Conservation (phyloP, 2,113 vertebrate species). For the Syngnathoides biaculeatus region DNA sequence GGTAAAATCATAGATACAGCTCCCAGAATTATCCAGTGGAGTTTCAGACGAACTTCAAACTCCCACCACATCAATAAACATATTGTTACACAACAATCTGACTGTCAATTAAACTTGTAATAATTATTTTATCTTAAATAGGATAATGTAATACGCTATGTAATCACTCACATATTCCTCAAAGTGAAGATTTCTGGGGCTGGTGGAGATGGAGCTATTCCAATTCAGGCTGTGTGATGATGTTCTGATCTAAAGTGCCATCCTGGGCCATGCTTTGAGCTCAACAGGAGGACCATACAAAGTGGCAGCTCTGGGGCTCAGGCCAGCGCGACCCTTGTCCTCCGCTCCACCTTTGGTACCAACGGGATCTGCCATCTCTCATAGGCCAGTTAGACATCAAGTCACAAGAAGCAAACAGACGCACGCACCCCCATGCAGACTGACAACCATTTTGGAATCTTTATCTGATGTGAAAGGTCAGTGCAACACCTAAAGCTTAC, state of each 20-base stretch:
- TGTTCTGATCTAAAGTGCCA: conserved; percentile 65
- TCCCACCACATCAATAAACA: background rate
- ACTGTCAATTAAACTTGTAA: background rate
- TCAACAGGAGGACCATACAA: conserved; percentile 63
- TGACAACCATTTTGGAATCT: background rate
- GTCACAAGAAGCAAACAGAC: background rate
- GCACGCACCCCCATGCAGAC: conserved; percentile 3
- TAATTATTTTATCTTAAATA: too few relatives aligned
- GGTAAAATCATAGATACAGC: background rate
- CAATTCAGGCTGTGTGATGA: conserved; percentile 50
- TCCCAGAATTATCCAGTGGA: background rate
- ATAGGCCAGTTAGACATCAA: conserved; percentile 39
- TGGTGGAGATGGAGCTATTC: conserved; percentile 44
- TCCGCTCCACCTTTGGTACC: conserved; percentile 74
- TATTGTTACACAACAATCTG: background rate
- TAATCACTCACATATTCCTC: conserved; percentile 68
- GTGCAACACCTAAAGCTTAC: background rate
- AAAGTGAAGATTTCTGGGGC: conserved; percentile 25
- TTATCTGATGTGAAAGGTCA: background rate
- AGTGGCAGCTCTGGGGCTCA: conserved; percentile 37
- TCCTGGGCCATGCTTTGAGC: conserved; percentile 49
- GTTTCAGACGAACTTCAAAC: background rate
- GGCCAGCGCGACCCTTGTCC: conserved; percentile 57
- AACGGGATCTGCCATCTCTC: conserved; percentile 60
- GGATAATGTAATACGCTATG: conserved; percentile 18